phyloP scores from a whole-genome alignment of 2,797 vertebrate species.

The Coregonus sp. region DNA sequence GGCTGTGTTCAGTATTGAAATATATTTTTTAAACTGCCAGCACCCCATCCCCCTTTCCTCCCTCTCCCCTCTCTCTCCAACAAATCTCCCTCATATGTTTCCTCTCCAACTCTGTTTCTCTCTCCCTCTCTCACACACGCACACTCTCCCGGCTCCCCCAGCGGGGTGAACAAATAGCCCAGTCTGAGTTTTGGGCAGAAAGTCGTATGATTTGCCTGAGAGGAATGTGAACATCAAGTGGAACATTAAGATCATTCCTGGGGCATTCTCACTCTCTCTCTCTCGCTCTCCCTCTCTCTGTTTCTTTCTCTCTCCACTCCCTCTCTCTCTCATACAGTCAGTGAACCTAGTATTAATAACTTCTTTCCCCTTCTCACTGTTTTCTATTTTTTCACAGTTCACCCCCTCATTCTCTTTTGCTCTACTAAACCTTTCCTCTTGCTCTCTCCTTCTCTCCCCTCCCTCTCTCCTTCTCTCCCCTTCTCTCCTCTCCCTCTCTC shows the following conservation, averaged over 20 bases:
- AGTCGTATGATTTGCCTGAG: constrained; percentile 60
- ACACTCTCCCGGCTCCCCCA: constrained; percentile 36
- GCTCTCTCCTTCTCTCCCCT: constrained; percentile 29
- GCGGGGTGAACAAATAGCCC: constrained; percentile 47
- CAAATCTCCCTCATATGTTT: constrained; percentile 13
- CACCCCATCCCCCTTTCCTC: constrained; percentile 27
- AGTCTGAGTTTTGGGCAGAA: constrained; percentile 48
- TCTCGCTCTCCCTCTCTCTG: constrained; percentile 38
- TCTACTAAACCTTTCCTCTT: constrained; percentile 26
- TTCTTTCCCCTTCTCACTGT: constrained; percentile 34
- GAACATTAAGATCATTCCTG: constrained; percentile 68
- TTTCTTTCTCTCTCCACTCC: constrained; percentile 24
- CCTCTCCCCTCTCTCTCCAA: constrained; percentile 41
- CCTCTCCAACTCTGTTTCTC: constrained; percentile 1
- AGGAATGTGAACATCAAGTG: constrained; percentile 72
- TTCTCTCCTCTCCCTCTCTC: constrained; percentile 20
- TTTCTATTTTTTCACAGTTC: constrained; percentile 41
- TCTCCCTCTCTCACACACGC: constrained; percentile 29
- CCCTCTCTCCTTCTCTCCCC: no score
- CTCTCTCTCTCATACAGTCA: constrained; percentile 43
- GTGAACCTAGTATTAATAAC: constrained; percentile 55
- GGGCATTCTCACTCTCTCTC: constrained; percentile 43
- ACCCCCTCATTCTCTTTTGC: constrained; percentile 50
- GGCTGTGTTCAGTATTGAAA: constrained; percentile 50
- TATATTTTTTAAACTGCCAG: constrained; percentile 74